Percentiles rank a stretch among this genome's conserved stretches.
phyloP scores from a whole-genome alignment of 2,797 vertebrate genomes.

The Zalophus californianus region DNA sequence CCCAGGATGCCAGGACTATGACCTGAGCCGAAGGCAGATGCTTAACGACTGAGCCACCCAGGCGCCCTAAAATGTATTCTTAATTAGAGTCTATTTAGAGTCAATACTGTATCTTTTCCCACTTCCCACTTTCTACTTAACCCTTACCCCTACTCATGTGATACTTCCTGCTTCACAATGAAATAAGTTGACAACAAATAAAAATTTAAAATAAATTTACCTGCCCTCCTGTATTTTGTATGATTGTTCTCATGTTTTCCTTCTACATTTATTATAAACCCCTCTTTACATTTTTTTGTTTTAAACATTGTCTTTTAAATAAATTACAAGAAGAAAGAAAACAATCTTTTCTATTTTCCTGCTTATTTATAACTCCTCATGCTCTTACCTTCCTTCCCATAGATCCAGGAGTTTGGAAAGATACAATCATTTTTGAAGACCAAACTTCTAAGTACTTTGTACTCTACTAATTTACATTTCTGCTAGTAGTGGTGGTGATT shows the following conservation, averaged over 20 bases:
- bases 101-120: background rate
- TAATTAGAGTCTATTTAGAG: background rate
- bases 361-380: background rate
- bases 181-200: background rate
- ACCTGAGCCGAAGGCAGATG: too few species aligned
- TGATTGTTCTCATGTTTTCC: background rate
- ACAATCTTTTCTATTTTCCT: background rate
- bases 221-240: background rate
- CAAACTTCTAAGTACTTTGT: background rate
- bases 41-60: too few species aligned
- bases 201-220: background rate
- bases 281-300: background rate
- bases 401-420: background rate
- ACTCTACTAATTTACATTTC: background rate
- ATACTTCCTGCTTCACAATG: background rate
- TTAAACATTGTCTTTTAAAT: slow-evolving; percentile 9
- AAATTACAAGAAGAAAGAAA: background rate
- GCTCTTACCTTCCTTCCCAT: background rate
- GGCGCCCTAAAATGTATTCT: background rate
- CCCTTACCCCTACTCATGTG: background rate
- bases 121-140: background rate
- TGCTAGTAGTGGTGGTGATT: background rate
- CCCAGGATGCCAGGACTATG: too few species aligned
- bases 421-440: background rate
- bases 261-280: background rate